Percentiles rank a stretch among this genome's conserved stretches.
Evolutionary conservation across 2,113 vertebrate species (phyloP).

Genomic region (Perccottus glenii): DNA sequence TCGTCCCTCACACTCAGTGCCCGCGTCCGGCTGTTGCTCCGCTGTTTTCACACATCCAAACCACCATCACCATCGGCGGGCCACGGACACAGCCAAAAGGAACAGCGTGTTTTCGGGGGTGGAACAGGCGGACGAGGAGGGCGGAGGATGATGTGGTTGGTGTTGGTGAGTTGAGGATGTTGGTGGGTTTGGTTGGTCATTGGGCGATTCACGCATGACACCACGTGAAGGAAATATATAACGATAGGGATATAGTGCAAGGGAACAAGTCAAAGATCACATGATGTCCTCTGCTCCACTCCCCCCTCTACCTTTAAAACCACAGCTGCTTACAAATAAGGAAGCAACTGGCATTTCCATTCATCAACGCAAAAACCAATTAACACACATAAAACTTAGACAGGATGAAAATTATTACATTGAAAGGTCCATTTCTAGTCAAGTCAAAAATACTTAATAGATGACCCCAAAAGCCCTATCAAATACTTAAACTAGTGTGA

Average conservation of each 20-base stretch:
- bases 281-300: slow-evolving; percentile 78
- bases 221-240: slow-evolving; percentile 92
- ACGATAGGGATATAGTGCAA: slow-evolving; percentile 89
- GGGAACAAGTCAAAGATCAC: slow-evolving; percentile 87
- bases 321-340: slow-evolving; percentile 80
- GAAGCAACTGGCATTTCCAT: slow-evolving; percentile 81
- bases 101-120: slow-evolving; percentile 76
- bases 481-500: slow-evolving; percentile 27
- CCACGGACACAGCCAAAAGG: slow-evolving; percentile 74
- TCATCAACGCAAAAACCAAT: slow-evolving; percentile 78
- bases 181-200: slow-evolving; percentile 88
- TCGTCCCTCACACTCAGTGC: slow-evolving; percentile 99
- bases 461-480: slow-evolving; percentile 27
- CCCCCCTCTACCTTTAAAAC: slow-evolving; percentile 75
- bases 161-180: slow-evolving; percentile 77
- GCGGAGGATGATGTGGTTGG: slow-evolving; percentile 73
- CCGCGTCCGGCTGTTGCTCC: slow-evolving; percentile 88
- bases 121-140: slow-evolving; percentile 81
- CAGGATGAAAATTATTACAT: slow-evolving; percentile 49
- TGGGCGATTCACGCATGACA: slow-evolving; percentile 91
- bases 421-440: slow-evolving; percentile 39
- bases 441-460: slow-evolving; percentile 36
- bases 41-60: slow-evolving; percentile 79
- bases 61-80: slow-evolving; percentile 77
- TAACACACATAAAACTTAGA: slow-evolving; percentile 55